Conservation (phyloP, 2,797 vertebrate species). For the Dipus sagitta region DNA sequence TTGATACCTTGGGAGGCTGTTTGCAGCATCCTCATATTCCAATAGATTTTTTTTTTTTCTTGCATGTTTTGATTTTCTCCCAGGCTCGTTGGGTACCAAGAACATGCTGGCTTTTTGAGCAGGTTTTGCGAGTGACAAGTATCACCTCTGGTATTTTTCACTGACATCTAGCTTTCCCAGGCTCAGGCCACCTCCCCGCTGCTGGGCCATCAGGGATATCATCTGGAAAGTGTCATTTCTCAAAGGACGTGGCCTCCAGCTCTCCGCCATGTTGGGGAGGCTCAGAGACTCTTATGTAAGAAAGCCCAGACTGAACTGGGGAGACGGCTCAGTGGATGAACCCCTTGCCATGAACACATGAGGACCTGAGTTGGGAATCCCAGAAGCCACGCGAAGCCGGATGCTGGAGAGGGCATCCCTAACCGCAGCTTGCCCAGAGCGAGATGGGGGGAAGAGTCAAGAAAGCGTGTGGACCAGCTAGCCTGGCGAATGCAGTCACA, state of each 20-base stretch:
- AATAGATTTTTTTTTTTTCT: constrained; percentile 72
- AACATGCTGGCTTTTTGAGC: constrained; percentile 51
- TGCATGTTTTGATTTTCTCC: constrained; percentile 70
- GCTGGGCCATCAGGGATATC: too few relatives aligned
- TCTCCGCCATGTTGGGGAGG: background rate
- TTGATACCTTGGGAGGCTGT: constrained; percentile 76
- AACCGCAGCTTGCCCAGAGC: too few relatives aligned
- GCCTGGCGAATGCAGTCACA: too few relatives aligned
- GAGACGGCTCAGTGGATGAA: too few relatives aligned
- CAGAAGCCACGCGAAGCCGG: too few relatives aligned
- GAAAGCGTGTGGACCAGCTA: too few relatives aligned
- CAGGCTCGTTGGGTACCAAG: constrained; percentile 62
- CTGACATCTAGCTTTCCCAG: constrained; percentile 67
- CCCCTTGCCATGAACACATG: too few relatives aligned
- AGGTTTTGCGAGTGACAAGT: constrained; percentile 54
- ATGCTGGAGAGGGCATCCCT: too few relatives aligned
- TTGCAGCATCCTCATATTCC: constrained; percentile 66
- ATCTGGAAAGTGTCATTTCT: background rate
- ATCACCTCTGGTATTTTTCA: constrained; percentile 65
- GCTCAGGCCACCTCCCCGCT: background rate
- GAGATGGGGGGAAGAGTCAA: too few relatives aligned
- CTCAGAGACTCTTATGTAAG: background rate
- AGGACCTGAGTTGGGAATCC: too few relatives aligned
- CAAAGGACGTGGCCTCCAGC: background rate
- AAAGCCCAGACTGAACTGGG: background rate